Percentiles rank a stretch among this genome's conserved stretches.
Conservation (phyloP, 2,888 invertebrate species). For the Notodonta ziczac region DNA sequence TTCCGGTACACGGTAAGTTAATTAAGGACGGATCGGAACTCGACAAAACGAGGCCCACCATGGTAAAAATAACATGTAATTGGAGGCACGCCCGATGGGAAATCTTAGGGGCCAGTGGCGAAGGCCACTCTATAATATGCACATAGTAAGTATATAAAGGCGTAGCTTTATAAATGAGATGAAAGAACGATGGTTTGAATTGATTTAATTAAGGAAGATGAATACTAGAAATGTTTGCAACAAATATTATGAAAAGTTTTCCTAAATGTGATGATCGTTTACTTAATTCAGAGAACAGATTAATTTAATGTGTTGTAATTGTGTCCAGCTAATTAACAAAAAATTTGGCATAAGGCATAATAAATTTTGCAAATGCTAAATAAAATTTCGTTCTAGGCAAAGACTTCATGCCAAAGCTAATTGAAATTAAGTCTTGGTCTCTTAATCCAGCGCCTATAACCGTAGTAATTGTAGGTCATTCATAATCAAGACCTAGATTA, state of each 20-base stretch:
- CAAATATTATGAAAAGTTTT: no score
- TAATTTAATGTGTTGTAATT: background rate
- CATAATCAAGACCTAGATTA: constrained; percentile 1
- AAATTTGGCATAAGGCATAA: no score
- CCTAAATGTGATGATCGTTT: background rate
- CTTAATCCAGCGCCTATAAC: background rate
- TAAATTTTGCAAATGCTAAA: background rate
- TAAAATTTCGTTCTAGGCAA: background rate
- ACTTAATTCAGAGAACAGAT: background rate
- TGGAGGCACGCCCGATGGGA: constrained; percentile 20
- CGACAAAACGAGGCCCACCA: background rate
- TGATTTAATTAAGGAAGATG: no score
- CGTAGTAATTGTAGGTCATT: constrained; percentile 1
- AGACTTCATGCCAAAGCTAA: background rate
- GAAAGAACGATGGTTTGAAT: background rate
- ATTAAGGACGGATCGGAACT: constrained; percentile 10
- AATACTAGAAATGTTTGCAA: no score
- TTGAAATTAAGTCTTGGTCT: background rate
- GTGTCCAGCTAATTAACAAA: no score
- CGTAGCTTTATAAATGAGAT: no score
- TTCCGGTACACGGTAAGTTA: constrained; percentile 11
- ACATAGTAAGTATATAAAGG: background rate
- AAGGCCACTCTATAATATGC: constrained; percentile 16
- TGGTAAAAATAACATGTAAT: background rate
- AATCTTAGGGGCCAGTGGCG: constrained; percentile 17